Evolutionary conservation across 2,888 invertebrate species (phyloP).

Genomic region (Clitarchus hookeri): DNA sequence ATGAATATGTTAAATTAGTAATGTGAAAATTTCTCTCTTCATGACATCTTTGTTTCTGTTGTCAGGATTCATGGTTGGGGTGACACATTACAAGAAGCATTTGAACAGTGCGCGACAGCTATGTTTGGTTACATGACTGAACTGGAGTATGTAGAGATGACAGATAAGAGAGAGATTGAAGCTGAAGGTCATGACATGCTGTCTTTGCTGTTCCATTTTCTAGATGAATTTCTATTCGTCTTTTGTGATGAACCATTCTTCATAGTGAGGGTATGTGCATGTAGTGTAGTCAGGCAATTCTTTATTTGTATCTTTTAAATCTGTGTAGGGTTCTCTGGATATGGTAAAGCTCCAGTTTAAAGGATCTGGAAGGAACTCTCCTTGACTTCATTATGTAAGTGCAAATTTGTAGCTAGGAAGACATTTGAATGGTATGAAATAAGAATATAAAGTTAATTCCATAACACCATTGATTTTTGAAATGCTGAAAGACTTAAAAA

Average conservation of each 20-base stretch:
- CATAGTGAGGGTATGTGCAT: constrained; percentile 64
- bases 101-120: constrained; percentile 92
- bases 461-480: too few relatives aligned
- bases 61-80: constrained; percentile 92
- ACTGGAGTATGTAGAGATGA: constrained; percentile 79
- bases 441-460: too few relatives aligned
- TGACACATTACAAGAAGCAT: constrained; percentile 80
- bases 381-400: too few relatives aligned
- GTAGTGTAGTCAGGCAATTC: too few relatives aligned
- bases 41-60: constrained; percentile 28
- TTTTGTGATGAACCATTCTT: constrained; percentile 92
- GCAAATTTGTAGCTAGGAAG: too few relatives aligned
- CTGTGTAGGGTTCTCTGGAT: too few relatives aligned
- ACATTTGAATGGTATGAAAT: too few relatives aligned
- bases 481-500: too few relatives aligned
- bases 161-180: constrained; percentile 77
- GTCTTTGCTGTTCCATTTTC: constrained; percentile 86
- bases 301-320: too few relatives aligned
- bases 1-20: too few relatives aligned
- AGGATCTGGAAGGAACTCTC: too few relatives aligned
- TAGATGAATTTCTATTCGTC: constrained; percentile 91
- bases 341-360: too few relatives aligned
- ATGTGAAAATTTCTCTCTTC: background rate
- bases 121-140: constrained; percentile 99
- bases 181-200: constrained; percentile 88